Evolutionary conservation across 2,797 vertebrate genomes (phyloP), one percentile per base, ranked within the genome.

Genomic region (Astyanax mexicanus): DNA sequence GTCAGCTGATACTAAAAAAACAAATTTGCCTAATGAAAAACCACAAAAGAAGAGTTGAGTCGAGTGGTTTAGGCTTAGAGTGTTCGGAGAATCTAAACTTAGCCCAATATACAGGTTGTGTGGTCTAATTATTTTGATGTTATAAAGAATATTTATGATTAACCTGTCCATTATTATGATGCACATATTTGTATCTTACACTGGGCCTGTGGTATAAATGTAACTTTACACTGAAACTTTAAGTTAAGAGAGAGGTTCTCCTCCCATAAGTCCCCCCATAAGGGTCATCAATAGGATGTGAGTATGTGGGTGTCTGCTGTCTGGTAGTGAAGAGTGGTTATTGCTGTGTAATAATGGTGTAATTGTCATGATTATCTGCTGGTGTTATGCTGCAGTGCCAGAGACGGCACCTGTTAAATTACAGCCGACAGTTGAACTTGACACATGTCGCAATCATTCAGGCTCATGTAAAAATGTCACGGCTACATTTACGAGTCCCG

Each of bases 321-420:
- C n/a, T 76, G 11, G 38, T 13, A 32, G 17, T 69, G 7, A 64
- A n/a, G 12, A 52, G 21, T 68, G 12, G 10, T n/a, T 61, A 44
- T 15, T 40, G 29, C 40, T 57, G 52, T 68, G 25, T 57, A 70
- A 83, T 68, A 35, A 25, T 60, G 57, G 52, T 68, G 25, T 57
- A 70, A 83, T 68, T 35, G 25, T 60, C 35, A 62, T 66, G 69
- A 79, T 73, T 54, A 61, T 62, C 74, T 67, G 4, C 1, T 67
- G 51, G 69, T 78, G 75, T 64, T 62, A 75, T 78, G 79, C 69
- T 64, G 44, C 73, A 58, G 78, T 80, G 81, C 62, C 67, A 85
- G 75, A 85, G 80, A 83, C 54, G 38, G 15, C 71, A 52, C n/a
- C 47, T 64, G 29, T 29, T 75, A 47, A 73, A 75, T 76, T 83